Conservation (phyloP, 2,888 invertebrate genomes). For the Tethea ocularis region DNA sequence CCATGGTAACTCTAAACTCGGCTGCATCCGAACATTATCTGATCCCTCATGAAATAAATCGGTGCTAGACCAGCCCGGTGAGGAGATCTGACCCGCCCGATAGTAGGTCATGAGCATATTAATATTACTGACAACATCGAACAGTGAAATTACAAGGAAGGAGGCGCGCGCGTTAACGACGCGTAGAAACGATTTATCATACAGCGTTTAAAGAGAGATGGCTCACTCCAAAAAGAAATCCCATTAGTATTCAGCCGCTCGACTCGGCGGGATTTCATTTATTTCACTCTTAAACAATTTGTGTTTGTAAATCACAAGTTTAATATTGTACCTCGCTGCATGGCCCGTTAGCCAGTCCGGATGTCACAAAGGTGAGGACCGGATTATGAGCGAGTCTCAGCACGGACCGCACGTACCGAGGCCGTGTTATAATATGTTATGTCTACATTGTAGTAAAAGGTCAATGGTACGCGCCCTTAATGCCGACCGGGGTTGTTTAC, state of each 20-base stretch:
- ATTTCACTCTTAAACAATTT: constrained; percentile 73
- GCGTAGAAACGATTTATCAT: constrained; percentile 76
- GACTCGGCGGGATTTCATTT: constrained; percentile 62
- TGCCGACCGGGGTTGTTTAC: constrained; percentile 51
- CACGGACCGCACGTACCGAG: constrained; percentile 52
- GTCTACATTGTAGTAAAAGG: constrained; percentile 49
- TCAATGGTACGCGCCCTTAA: constrained; percentile 53
- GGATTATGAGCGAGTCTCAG: constrained; percentile 57
- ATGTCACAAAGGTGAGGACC: constrained; percentile 63
- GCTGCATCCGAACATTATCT: constrained; percentile 68
- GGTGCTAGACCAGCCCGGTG: constrained; percentile 32
- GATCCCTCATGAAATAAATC: constrained; percentile 70
- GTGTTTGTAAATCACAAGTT: constrained; percentile 72
- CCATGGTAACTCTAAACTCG: constrained; percentile 54
- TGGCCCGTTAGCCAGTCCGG: constrained; percentile 63
- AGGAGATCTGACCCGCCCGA: constrained; percentile 71
- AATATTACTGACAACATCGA: constrained; percentile 78
- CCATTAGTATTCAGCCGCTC: constrained; percentile 73
- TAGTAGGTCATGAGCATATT: constrained; percentile 78
- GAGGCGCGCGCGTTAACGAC: constrained; percentile 71
- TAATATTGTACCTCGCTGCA: constrained; percentile 59
- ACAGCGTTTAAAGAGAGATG: constrained; percentile 67
- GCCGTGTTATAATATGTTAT: constrained; percentile 36
- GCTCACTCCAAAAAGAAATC: constrained; percentile 73
- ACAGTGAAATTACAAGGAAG: constrained; percentile 73